These are phyloP conservation scores for Hippocampus barbouri DNA, from an alignment of 2,113 vertebrate genomes.

Conservation along the genomic window DNA sequence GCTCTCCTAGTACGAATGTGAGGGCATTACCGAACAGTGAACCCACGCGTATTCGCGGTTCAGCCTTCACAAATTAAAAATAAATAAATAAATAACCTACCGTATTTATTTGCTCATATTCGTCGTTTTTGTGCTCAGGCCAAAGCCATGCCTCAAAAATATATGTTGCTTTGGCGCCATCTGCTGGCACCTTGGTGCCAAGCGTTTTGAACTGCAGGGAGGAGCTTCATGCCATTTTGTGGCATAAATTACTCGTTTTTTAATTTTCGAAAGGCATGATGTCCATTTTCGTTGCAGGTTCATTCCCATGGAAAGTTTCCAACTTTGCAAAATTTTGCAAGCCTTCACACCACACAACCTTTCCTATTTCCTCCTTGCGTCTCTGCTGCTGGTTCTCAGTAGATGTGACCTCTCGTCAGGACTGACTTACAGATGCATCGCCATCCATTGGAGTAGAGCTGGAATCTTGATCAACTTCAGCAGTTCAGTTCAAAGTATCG, in stretches of 20 bases:
- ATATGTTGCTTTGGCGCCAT: background rate
- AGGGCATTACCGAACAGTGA: too few relatives aligned
- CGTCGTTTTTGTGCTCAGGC: background rate
- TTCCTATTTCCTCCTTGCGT: background rate
- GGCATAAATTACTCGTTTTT: background rate
- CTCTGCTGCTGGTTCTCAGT: background rate
- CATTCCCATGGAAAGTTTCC: background rate
- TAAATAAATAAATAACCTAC: too few relatives aligned
- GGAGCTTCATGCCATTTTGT: background rate
- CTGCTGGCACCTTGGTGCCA: background rate
- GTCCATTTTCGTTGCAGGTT: background rate
- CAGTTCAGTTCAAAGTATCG: background rate
- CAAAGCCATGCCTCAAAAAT: background rate
- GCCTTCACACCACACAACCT: background rate
- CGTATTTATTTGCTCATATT: too few relatives aligned
- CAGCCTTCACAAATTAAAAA: too few relatives aligned
- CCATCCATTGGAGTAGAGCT: background rate
- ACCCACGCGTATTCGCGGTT: too few relatives aligned
- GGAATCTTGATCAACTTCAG: conserved; percentile 1
- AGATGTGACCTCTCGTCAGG: background rate
- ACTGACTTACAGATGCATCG: background rate
- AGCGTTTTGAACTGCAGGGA: background rate
- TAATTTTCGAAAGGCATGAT: background rate
- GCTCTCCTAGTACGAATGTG: too few relatives aligned
- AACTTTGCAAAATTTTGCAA: background rate